Percentiles rank a stretch among this genome's conserved stretches.
phyloP scores from a whole-genome alignment of 2,797 vertebrate species.

The Myotis planiceps region DNA sequence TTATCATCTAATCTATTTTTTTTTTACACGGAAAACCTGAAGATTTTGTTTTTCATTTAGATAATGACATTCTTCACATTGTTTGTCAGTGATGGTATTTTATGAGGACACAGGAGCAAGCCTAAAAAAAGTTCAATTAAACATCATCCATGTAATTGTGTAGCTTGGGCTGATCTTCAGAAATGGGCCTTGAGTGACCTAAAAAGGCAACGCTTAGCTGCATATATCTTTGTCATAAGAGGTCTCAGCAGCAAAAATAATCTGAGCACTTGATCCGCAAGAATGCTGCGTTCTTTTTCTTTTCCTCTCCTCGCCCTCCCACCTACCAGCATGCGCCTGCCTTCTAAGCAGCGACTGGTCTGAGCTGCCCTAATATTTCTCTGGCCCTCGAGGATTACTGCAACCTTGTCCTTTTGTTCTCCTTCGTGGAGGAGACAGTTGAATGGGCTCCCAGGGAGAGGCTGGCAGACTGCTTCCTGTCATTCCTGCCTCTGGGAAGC shows the following conservation, averaged over 20 bases:
- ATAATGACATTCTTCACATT: constrained; percentile 67
- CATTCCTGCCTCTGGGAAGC: constrained; percentile 43
- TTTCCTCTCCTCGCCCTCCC: not conserved
- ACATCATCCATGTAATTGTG: constrained; percentile 62
- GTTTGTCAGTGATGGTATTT: constrained; percentile 76
- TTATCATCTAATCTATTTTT: constrained; percentile 73
- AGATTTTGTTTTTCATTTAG: constrained; percentile 78
- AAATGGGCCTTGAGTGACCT: constrained; percentile 65
- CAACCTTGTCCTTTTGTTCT: constrained; percentile 46
- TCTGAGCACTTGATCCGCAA: constrained; percentile 74
- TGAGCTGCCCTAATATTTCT: not conserved
- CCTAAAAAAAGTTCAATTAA: constrained; percentile 82
- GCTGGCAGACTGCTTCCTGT: constrained; percentile 38
- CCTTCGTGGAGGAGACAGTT: not conserved
- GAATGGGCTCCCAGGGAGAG: constrained; percentile 13
- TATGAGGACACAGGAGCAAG: constrained; percentile 69
- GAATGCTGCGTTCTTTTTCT: not conserved
- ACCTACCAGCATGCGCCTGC: not conserved
- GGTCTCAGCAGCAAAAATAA: constrained; percentile 63
- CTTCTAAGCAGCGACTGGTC: not conserved
- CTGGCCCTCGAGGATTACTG: not conserved
- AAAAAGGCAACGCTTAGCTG: constrained; percentile 64
- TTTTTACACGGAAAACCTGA: constrained; percentile 68
- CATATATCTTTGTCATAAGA: constrained; percentile 45
- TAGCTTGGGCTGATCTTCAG: constrained; percentile 70